A percentile compares a stretch with the other conserved stretches of the same genome.
phyloP scores from a whole-genome alignment of 2,113 vertebrate species.

The Paratilapia polleni region DNA sequence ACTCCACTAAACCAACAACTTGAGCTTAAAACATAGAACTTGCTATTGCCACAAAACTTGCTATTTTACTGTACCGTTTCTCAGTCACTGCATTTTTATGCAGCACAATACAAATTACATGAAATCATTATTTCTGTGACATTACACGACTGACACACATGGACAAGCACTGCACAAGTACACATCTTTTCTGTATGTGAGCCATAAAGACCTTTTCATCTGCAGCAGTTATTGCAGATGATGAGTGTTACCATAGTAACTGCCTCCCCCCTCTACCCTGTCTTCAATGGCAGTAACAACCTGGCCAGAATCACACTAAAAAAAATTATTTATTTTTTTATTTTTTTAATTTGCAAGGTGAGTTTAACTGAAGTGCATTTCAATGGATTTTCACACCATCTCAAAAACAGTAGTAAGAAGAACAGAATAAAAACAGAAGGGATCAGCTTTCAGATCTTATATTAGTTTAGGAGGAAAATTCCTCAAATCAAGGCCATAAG shows the following conservation, averaged over 20 bases:
- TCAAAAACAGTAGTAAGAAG: background rate
- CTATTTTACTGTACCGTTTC: background rate
- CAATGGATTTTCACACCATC: background rate
- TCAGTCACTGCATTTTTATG: background rate
- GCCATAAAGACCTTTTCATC: background rate
- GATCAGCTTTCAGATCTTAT: background rate
- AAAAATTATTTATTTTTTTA: no score
- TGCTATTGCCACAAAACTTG: background rate
- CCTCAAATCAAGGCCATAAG: background rate
- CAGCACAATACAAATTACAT: background rate
- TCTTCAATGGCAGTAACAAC: background rate
- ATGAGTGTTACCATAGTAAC: conserved; percentile 1
- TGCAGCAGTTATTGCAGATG: background rate
- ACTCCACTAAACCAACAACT: background rate
- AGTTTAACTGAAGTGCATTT: background rate
- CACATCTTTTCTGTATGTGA: background rate
- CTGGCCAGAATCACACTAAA: background rate
- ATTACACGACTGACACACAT: background rate
- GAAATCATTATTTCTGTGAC: background rate
- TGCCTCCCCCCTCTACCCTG: background rate
- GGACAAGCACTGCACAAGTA: background rate
- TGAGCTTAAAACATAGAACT: background rate
- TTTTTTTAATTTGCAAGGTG: background rate
- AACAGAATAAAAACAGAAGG: background rate
- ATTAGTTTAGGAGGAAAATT: background rate